A percentile compares a stretch with the other conserved stretches of the same genome.
phyloP scores from a whole-genome alignment of 2,113 vertebrate species.

The Callopanchax toddi region DNA sequence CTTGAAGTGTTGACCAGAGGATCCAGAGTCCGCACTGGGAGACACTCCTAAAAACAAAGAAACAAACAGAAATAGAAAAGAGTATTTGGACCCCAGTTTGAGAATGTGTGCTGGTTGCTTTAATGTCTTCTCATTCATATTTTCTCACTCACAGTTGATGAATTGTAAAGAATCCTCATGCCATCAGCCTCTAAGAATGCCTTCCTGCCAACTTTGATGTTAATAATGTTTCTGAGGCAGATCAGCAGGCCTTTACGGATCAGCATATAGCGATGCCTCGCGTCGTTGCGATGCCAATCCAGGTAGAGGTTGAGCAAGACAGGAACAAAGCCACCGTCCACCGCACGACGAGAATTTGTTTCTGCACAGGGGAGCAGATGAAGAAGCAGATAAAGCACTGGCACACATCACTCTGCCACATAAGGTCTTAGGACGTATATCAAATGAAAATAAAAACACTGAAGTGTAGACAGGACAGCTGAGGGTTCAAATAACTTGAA shows the following conservation, averaged over 20 bases:
- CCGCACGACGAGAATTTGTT: slow-evolving; percentile 92
- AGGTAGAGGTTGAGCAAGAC: slow-evolving; percentile 88
- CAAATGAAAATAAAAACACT: background rate
- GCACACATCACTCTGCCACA: background rate
- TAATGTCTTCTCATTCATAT: background rate
- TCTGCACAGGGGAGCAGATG: slow-evolving; percentile 72
- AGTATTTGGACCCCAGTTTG: background rate
- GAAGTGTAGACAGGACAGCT: background rate
- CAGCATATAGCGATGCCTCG: slow-evolving; percentile 90
- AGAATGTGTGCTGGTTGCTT: slow-evolving; percentile 2
- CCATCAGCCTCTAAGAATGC: slow-evolving; percentile 93
- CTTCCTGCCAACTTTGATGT: slow-evolving; percentile 94
- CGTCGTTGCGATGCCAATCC: slow-evolving; percentile 97
- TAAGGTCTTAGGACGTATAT: background rate
- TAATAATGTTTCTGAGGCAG: slow-evolving; percentile 93
- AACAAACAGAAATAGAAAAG: slow-evolving; percentile 9
- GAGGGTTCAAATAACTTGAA: background rate
- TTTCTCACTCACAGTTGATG: slow-evolving; percentile 85
- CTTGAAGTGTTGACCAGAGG: slow-evolving; percentile 94
- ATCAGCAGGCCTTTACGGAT: slow-evolving; percentile 94
- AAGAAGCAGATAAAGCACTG: slow-evolving; percentile 6
- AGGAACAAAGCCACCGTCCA: slow-evolving; percentile 89
- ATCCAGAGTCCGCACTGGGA: slow-evolving; percentile 94
- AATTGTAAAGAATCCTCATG: slow-evolving; percentile 94
- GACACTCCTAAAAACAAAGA: slow-evolving; percentile 86